A percentile compares a stretch with the other conserved stretches of the same genome.
These are phyloP conservation scores for Luehdorfia chinensis DNA, from an alignment of 1,140 invertebrate species.

Conservation along the genomic window DNA sequence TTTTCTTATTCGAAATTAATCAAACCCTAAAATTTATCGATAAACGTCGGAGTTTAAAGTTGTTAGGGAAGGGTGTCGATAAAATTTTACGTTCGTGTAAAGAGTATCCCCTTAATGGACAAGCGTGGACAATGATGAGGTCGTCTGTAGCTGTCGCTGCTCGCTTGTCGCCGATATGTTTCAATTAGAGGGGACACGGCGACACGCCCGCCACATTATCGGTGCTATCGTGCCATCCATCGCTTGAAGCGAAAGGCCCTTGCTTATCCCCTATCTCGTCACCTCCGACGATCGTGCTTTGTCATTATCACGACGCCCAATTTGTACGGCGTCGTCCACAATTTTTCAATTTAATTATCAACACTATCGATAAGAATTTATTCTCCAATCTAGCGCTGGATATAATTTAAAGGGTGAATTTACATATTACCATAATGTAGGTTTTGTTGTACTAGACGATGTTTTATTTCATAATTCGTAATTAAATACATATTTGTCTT, in stretches of 20 bases:
- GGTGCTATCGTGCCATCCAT: constrained; percentile 9
- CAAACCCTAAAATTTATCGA: constrained; percentile 4
- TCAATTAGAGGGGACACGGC: constrained; percentile 21
- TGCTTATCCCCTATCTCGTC: constrained; percentile 18
- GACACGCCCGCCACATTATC: constrained; percentile 11
- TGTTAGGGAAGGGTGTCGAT: constrained; percentile 5
- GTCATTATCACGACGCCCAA: constrained; percentile 21
- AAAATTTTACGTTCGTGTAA: constrained; percentile 2
- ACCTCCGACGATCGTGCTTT: constrained; percentile 14
- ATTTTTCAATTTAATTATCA: constrained; percentile 40
- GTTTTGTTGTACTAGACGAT: no score
- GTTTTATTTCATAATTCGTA: no score
- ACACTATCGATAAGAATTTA: constrained; percentile 12
- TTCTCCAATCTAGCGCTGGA: no score
- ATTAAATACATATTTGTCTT: no score
- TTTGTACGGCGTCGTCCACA: constrained; percentile 27
- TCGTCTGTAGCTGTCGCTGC: constrained; percentile 15
- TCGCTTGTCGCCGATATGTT: constrained; percentile 21
- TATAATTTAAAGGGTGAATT: no score
- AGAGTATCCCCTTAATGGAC: constrained; percentile 8
- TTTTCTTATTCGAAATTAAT: constrained; percentile 6
- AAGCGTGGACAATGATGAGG: constrained; percentile 9
- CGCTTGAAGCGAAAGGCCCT: constrained; percentile 5
- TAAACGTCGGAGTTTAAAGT: constrained; percentile 1
- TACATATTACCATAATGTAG: no score